These are phyloP conservation scores for Gnathonemus echidnorhynchus DNA, from an alignment of 2,113 vertebrate genomes.

Conservation along the genomic window DNA sequence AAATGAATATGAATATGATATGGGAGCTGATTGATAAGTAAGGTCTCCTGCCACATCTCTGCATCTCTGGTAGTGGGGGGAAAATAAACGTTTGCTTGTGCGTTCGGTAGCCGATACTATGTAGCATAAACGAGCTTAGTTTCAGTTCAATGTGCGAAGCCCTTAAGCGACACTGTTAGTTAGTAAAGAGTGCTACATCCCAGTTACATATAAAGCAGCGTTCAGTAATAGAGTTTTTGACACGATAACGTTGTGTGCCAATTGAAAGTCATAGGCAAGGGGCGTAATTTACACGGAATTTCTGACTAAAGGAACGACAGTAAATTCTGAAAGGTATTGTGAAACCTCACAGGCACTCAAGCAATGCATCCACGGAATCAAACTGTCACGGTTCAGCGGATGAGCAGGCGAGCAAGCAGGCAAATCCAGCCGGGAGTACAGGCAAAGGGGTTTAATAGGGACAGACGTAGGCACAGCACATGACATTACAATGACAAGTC, in stretches of 20 bases:
- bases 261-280: background rate
- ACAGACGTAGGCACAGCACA: too few relatives aligned
- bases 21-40: background rate
- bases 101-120: background rate
- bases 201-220: background rate
- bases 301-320: background rate
- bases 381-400: too few relatives aligned
- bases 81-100: background rate
- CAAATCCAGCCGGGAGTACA: too few relatives aligned
- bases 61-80: background rate
- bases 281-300: background rate
- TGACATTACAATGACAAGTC: too few relatives aligned
- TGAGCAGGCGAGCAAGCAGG: too few relatives aligned
- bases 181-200: background rate
- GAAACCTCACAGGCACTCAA: background rate
- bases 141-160: background rate
- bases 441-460: too few relatives aligned
- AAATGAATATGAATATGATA: background rate
- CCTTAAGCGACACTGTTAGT: background rate
- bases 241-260: background rate
- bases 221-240: background rate
- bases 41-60: background rate
- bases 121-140: background rate
- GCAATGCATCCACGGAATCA: background rate
- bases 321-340: background rate